Percentiles rank a stretch among this genome's conserved stretches.
These are phyloP conservation scores for Phallusia fumigata DNA, from an alignment of 23 tunicate genomes.

Conservation along the genomic window DNA sequence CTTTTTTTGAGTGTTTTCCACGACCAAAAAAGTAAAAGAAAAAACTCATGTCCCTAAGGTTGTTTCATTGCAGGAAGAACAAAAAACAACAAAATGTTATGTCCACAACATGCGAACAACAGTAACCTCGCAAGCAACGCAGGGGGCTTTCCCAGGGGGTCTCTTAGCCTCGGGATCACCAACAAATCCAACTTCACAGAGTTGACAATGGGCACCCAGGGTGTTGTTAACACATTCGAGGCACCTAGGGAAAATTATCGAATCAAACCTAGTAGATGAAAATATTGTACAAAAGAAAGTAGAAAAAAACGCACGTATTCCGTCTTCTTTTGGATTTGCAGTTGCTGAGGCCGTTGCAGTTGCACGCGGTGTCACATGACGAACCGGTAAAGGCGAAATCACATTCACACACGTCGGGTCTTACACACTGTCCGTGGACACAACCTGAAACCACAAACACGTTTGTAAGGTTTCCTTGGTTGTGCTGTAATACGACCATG, in stretches of 20 bases:
- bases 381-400: slow-evolving; percentile 51
- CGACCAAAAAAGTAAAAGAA: no score
- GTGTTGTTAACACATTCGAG: slow-evolving; percentile 57
- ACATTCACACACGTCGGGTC: slow-evolving; percentile 54
- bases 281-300: no score
- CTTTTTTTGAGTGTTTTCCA: no score
- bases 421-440: slow-evolving; percentile 44
- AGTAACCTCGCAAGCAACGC: slow-evolving; percentile 44
- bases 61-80: neutral
- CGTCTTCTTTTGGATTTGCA: slow-evolving; percentile 11
- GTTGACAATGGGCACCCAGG: slow-evolving; percentile 39
- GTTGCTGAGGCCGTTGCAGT: slow-evolving; percentile 60
- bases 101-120: neutral
- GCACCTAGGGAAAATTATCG: no score
- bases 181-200: slow-evolving; percentile 51
- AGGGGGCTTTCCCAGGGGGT: neutral
- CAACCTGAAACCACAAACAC: slow-evolving; percentile 77
- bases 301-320: slow-evolving; percentile 14
- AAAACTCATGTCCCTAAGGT: no score
- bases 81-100: neutral
- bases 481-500: no score
- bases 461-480: no score
- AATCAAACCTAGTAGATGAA: no score
- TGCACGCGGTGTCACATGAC: slow-evolving; percentile 40
- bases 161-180: slow-evolving; percentile 32